Evolutionary conservation across 1,140 invertebrate species (phyloP).

Genomic region (Linepithema humile): DNA sequence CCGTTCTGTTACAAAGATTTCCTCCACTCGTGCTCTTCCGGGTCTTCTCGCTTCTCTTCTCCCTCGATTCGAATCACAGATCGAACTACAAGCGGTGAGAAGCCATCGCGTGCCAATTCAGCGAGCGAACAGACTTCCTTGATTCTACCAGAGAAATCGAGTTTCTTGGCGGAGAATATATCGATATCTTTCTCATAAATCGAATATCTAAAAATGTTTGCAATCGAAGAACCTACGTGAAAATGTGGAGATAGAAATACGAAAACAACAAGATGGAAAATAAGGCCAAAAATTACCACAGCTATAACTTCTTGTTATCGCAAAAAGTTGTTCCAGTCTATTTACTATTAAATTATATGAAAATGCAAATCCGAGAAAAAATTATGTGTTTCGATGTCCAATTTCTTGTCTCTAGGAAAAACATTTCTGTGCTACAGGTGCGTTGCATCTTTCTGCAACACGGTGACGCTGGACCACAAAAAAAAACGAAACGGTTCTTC

Average conservation of each 20-base stretch:
- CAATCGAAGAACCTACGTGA: background rate
- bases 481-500: conserved; percentile 44
- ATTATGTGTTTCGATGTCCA: background rate
- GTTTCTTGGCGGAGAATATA: background rate
- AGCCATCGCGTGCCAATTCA: conserved; percentile 64
- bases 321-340: no score
- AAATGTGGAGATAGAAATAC: background rate
- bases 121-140: background rate
- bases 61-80: conserved; percentile 71
- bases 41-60: conserved; percentile 75
- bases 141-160: conserved; percentile 33
- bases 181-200: background rate
- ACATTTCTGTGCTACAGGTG: conserved; percentile 14
- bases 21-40: conserved; percentile 73
- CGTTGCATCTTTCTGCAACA: conserved; percentile 6
- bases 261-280: no score
- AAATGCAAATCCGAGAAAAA: background rate
- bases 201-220: background rate
- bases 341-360: background rate
- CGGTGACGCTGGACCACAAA: background rate
- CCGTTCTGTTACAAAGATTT: conserved; percentile 76
- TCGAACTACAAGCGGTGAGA: conserved; percentile 72
- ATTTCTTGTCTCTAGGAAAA: conserved; percentile 5
- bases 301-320: no score
- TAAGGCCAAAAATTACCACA: background rate